A percentile compares a stretch with the other conserved stretches of the same genome.
phyloP scores from a whole-genome alignment of 2,113 vertebrate genomes.

The Perccottus glenii region DNA sequence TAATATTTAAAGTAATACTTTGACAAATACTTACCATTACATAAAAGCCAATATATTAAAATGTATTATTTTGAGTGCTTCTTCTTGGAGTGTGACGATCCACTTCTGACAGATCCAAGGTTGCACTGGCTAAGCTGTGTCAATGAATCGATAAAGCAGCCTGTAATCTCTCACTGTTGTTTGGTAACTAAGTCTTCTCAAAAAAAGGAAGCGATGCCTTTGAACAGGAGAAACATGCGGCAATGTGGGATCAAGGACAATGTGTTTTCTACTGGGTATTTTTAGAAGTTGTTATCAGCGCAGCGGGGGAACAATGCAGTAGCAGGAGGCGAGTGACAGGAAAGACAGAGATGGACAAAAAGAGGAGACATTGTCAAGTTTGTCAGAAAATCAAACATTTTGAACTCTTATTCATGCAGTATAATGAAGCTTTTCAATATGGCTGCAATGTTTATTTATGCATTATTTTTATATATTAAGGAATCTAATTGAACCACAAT shows the following conservation, averaged over 20 bases:
- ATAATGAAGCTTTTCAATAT: background rate
- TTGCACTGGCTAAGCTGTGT: slow-evolving; percentile 43
- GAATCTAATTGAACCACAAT: too few species aligned
- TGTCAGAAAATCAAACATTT: background rate
- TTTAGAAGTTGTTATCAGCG: slow-evolving; percentile 61
- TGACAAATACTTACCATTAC: too few species aligned
- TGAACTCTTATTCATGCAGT: background rate
- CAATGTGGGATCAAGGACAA: slow-evolving; percentile 61
- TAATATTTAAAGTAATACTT: too few species aligned
- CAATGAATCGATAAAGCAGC: slow-evolving; percentile 52
- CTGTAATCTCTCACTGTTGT: slow-evolving; percentile 56
- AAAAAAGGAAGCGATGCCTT: slow-evolving; percentile 41
- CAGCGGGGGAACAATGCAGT: slow-evolving; percentile 31
- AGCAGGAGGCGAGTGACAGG: slow-evolving; percentile 22
- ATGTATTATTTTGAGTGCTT: slow-evolving; percentile 3
- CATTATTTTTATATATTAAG: too few species aligned
- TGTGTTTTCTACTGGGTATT: slow-evolving; percentile 53
- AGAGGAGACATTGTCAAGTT: background rate
- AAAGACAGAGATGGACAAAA: slow-evolving; percentile 30
- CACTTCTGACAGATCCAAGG: slow-evolving; percentile 53
- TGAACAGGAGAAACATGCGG: slow-evolving; percentile 48
- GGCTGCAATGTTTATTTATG: too few species aligned
- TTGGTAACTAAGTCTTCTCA: slow-evolving; percentile 52
- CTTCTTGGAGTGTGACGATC: slow-evolving; percentile 13
- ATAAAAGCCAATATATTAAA: too few species aligned